These are phyloP conservation scores for Myiotriccus ornatus DNA, from an alignment of 2,797 vertebrate species.

Conservation along the genomic window DNA sequence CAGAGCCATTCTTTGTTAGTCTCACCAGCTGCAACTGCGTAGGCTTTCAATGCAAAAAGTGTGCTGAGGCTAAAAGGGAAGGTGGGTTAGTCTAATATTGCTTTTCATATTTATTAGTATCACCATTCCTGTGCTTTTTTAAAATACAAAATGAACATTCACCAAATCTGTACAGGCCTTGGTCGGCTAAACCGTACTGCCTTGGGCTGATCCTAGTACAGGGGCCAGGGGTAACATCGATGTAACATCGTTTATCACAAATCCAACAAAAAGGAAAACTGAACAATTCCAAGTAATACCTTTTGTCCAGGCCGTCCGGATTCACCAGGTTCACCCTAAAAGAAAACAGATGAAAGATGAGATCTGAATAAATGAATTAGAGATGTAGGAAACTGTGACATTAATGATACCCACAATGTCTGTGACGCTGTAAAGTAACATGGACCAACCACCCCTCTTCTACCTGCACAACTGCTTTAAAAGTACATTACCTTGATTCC, in stretches of 20 bases:
- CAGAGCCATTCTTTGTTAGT: conserved; percentile 35
- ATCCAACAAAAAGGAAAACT: background rate
- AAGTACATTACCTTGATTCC: conserved; percentile 90
- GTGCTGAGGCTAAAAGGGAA: background rate
- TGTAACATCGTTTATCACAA: background rate
- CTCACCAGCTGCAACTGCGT: background rate
- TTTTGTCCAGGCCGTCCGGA: conserved; percentile 90
- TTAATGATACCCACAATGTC: background rate
- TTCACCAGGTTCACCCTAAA: conserved; percentile 95
- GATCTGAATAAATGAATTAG: background rate
- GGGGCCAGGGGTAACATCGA: background rate
- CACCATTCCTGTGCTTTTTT: background rate
- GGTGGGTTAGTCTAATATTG: background rate
- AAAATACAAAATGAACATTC: background rate
- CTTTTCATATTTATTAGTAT: background rate
- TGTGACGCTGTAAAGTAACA: background rate
- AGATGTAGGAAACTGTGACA: background rate
- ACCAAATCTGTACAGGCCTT: background rate
- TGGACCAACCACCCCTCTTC: background rate
- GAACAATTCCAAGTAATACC: conserved; percentile 78
- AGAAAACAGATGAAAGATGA: conserved; percentile 27
- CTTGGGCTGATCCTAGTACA: background rate
- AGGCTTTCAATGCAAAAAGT: background rate
- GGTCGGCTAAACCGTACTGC: background rate
- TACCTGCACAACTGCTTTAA: background rate